A percentile compares a stretch with the other conserved stretches of the same genome.
Evolutionary conservation across 2,113 vertebrate genomes (phyloP).

Genomic region (Macquaria ambigua): DNA sequence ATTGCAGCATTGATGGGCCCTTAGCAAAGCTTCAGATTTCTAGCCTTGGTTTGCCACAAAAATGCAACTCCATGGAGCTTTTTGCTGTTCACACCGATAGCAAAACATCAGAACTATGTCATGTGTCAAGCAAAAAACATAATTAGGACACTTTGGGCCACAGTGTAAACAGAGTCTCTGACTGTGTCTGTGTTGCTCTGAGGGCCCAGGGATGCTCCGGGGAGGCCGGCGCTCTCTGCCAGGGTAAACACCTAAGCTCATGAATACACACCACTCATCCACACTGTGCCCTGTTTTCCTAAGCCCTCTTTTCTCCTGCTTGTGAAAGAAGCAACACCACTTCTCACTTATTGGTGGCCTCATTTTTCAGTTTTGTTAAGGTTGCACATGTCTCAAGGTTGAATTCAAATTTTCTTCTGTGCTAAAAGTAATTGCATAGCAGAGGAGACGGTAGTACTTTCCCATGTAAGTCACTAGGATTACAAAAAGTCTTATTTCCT

Average conservation of each 20-base stretch:
- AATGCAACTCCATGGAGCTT: not conserved
- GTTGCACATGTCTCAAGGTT: not conserved
- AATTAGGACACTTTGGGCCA: not conserved
- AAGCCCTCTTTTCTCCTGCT: conserved; percentile 52
- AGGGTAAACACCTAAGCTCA: conserved; percentile 49
- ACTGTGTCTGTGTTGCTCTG: not conserved
- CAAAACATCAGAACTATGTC: not conserved
- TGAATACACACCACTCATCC: conserved; percentile 53
- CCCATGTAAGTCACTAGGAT: not conserved
- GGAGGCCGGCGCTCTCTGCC: conserved; percentile 25
- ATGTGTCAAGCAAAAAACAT: not conserved
- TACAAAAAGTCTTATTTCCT: not conserved
- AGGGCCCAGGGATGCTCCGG: conserved; percentile 25
- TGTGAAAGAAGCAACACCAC: conserved; percentile 43
- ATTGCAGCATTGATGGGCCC: not conserved
- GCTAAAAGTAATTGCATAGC: not conserved
- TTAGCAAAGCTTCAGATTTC: not conserved
- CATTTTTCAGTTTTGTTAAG: conserved; percentile 20
- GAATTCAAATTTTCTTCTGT: not conserved
- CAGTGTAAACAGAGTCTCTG: not conserved
- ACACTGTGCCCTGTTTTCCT: conserved; percentile 46
- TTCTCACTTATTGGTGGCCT: conserved; percentile 43
- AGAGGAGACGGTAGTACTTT: not conserved
- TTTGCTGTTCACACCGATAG: not conserved
- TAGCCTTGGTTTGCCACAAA: not conserved